Evolutionary conservation across 2,113 vertebrate species (phyloP).

Genomic region (Dicentrarchus labrax): DNA sequence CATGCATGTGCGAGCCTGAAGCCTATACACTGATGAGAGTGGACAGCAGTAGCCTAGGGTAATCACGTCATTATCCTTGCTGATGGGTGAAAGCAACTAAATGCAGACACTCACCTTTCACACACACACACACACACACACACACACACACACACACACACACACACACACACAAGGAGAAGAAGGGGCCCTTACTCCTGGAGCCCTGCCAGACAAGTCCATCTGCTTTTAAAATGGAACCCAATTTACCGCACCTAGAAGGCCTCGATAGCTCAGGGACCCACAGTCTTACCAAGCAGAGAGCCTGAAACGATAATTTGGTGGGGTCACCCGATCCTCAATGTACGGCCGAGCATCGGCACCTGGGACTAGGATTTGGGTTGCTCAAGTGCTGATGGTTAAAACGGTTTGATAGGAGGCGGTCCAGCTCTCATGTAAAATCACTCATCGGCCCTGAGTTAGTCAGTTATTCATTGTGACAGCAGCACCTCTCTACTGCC

Average conservation of each 20-base stretch:
- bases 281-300: not conserved
- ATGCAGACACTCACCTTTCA: constrained; percentile 59
- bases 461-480: constrained; percentile 27
- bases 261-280: constrained; percentile 39
- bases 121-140: not conserved
- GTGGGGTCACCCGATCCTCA: constrained; percentile 25
- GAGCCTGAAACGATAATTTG: constrained; percentile 20
- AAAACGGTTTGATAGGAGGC: constrained; percentile 52
- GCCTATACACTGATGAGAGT: constrained; percentile 58
- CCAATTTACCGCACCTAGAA: constrained; percentile 52
- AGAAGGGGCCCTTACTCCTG: constrained; percentile 18
- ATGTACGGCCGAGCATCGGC: constrained; percentile 5
- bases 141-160: constrained; percentile 24
- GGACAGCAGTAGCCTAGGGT: constrained; percentile 69
- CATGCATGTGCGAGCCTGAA: constrained; percentile 5
- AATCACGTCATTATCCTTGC: constrained; percentile 74
- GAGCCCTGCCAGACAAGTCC: constrained; percentile 61
- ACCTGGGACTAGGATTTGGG: constrained; percentile 29
- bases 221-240: constrained; percentile 71
- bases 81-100: constrained; percentile 60
- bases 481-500: constrained; percentile 16
- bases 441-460: constrained; percentile 38
- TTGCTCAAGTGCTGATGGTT: constrained; percentile 16
- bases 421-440: constrained; percentile 38
- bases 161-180: constrained; percentile 18